phyloP scores from a whole-genome alignment of 2,797 vertebrate genomes.

The Buceros bicornis region DNA sequence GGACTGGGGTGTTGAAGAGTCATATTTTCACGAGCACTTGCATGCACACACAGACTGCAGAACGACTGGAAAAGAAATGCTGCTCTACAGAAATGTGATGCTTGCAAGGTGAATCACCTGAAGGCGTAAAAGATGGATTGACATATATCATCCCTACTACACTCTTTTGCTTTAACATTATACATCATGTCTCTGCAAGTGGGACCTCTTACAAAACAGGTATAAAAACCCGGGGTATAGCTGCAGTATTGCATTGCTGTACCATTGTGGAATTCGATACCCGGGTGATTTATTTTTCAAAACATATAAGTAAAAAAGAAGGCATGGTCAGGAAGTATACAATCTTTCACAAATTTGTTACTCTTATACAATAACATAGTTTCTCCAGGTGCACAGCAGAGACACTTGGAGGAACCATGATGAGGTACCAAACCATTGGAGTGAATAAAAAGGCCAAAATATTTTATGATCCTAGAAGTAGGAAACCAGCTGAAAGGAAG shows the following conservation, averaged over 20 bases:
- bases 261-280: not conserved
- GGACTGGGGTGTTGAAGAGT: not conserved
- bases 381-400: not conserved
- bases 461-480: not conserved
- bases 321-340: not conserved
- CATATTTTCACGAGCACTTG: not conserved
- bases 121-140: not conserved
- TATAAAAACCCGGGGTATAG: not conserved
- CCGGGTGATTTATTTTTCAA: not conserved
- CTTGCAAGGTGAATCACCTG: not conserved
- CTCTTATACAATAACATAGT: not conserved
- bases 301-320: not conserved
- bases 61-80: not conserved
- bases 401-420: not conserved
- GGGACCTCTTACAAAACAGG: not conserved
- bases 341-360: not conserved
- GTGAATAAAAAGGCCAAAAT: not conserved
- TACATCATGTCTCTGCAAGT: not conserved
- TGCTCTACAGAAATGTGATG: not conserved
- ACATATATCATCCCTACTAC: not conserved
- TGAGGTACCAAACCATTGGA: not conserved
- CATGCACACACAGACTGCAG: fast-evolving
- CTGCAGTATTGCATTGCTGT: not conserved
- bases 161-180: not conserved
- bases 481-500: slow-evolving; percentile 10